phyloP scores from a whole-genome alignment of 2,113 vertebrate genomes.

The Numenius arquata region DNA sequence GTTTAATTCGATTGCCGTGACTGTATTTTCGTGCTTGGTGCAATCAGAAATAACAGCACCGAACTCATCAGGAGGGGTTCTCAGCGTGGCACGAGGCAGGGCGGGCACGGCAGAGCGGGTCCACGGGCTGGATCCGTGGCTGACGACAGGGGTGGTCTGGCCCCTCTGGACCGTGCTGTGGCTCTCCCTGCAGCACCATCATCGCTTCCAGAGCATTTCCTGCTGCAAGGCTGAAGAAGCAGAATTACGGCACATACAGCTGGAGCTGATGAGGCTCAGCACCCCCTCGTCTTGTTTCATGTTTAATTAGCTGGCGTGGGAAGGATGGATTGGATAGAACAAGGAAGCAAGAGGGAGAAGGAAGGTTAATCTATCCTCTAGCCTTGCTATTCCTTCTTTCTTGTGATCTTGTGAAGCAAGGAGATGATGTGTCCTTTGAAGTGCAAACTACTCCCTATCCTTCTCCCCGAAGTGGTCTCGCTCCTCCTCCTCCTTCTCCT shows the following conservation, averaged over 20 bases:
- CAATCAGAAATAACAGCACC: background rate
- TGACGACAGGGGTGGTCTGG: background rate
- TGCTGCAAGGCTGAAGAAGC: background rate
- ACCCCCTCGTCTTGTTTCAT: conserved; percentile 14
- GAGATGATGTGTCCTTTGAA: conserved; percentile 58
- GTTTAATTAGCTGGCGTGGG: conserved; percentile 51
- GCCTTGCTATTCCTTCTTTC: conserved; percentile 48
- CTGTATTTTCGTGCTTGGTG: background rate
- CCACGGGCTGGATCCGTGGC: rapidly evolving
- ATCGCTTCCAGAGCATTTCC: rapidly evolving
- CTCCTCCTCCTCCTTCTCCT: background rate
- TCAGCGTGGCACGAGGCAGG: rapidly evolving
- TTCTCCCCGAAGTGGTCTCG: background rate
- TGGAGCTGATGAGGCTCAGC: conserved; percentile 10
- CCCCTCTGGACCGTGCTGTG: rapidly evolving
- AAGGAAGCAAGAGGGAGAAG: conserved; percentile 50
- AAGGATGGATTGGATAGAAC: conserved; percentile 31
- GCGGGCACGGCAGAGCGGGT: background rate
- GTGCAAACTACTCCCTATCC: conserved; percentile 38
- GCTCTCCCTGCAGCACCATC: background rate
- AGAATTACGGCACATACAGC: background rate
- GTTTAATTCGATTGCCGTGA: rapidly evolving
- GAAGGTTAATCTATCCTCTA: conserved; percentile 61
- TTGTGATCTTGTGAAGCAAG: conserved; percentile 42
- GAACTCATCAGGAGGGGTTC: rapidly evolving